Evolutionary conservation across 1,140 invertebrate species (phyloP), one percentile per base, ranked within the genome.

Genomic region (Pollicipes pollicipes): DNA sequence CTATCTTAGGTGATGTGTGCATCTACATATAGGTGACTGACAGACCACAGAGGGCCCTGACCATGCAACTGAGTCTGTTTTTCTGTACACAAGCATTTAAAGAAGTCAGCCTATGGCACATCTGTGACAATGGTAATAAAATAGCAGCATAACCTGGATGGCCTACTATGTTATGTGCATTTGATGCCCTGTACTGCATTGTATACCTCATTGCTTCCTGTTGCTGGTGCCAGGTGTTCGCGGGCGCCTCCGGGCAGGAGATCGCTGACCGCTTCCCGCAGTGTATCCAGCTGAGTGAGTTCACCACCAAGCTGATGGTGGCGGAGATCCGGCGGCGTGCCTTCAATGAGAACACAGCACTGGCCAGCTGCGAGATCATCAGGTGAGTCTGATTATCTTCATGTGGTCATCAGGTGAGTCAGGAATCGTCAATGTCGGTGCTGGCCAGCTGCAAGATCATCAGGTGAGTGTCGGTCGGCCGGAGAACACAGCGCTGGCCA

Each of bases 191-290:
- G 37, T 69, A 31, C 63, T 35, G n/a, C 26, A 71, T 58, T 66
- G n/a, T 69, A 69, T 3, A 70, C 32, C 32, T 58, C 66, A 68
- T 66, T 68, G 21, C 69, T 66, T 58, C 64, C 72, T 69, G 45
- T 69, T 67, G 27, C 68, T 74, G 13, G 21, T 58, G 58, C 28
- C 73, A 95, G 92, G 91, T 95, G 68, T 96, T 96, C 83, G 90
- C 90, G 71, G 88, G 90, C 75, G 89, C 90, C 79, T 89, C 91
- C 64, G 88, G 90, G 1, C 87, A 87, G 77, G 93, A 95, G 76
- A 95, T 97, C 90, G 91, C 89, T 78, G 93, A 96, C 79, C 93
- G 95, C 78, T 97, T 97, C 81, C 88, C 90, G 83, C 93, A 97
- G 79, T 90, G 95, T 75, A 80, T 93, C 67, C 87, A 90, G 71